Percentiles rank a stretch among this genome's conserved stretches.
Conservation (phyloP, 2,888 invertebrate genomes). For the Spilosoma lubricipeda region DNA sequence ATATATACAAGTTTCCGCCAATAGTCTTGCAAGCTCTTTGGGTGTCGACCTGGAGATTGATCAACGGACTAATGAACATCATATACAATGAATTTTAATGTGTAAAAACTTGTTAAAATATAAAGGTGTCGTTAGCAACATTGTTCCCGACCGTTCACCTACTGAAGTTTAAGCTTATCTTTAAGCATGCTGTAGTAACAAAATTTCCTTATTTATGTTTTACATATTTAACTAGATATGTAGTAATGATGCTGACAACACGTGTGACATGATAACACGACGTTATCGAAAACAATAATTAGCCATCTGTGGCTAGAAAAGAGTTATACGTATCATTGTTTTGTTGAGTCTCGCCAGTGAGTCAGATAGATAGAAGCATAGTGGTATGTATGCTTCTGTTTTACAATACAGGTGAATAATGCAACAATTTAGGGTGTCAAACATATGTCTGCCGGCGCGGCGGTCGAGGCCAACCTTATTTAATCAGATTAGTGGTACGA, state of each 20-base stretch:
- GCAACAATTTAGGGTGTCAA: neutral
- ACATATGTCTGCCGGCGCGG: neutral
- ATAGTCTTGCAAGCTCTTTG: neutral
- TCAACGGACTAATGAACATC: neutral
- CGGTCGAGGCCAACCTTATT: neutral
- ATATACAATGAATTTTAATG: neutral
- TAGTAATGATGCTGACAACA: neutral
- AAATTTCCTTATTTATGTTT: neutral
- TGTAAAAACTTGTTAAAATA: neutral
- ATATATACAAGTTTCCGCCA: neutral
- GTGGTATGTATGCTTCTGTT: neutral
- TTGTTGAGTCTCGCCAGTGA: neutral
- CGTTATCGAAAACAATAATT: neutral
- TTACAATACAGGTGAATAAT: neutral
- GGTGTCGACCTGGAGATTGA: neutral
- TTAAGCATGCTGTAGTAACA: neutral
- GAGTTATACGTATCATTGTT: neutral
- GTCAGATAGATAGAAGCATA: too few species aligned
- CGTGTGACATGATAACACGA: neutral
- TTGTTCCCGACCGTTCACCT: neutral
- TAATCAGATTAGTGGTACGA: slow-evolving; percentile 38
- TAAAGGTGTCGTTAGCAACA: neutral
- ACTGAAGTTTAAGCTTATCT: neutral
- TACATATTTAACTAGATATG: neutral
- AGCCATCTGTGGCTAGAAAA: slow-evolving; percentile 26